Percentiles rank a stretch among this genome's conserved stretches.
These are phyloP conservation scores for Rhadinocentrus ornatus DNA, from an alignment of 2,797 vertebrate genomes.

Conservation along the genomic window DNA sequence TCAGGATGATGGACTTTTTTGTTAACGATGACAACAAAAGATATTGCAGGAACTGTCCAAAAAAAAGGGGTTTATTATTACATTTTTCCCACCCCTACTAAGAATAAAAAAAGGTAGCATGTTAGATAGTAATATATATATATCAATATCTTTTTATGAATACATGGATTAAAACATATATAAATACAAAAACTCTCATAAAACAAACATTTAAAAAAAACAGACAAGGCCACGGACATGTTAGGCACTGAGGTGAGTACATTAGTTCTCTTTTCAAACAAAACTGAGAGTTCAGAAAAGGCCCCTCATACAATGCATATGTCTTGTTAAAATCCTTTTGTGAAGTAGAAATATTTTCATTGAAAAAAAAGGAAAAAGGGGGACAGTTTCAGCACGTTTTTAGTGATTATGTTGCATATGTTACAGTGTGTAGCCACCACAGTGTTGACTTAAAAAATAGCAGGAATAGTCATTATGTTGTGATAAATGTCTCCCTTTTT, in stretches of 20 bases:
- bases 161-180: conserved; percentile 79
- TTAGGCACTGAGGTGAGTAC: conserved; percentile 74
- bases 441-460: conserved; percentile 44
- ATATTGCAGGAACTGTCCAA: conserved; percentile 60
- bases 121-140: conserved; percentile 75
- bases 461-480: conserved; percentile 35
- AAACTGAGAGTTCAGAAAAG: conserved; percentile 61
- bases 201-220: conserved; percentile 43
- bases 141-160: conserved; percentile 53
- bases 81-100: conserved; percentile 67
- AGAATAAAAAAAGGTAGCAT: conserved; percentile 69
- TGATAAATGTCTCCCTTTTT: conserved; percentile 78
- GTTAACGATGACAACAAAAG: conserved; percentile 9
- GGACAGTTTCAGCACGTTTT: conserved; percentile 40
- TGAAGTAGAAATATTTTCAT: conserved; percentile 30
- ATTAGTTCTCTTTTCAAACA: conserved; percentile 44
- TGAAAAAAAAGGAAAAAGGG: conserved; percentile 12
- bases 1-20: neutral
- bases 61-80: conserved; percentile 80
- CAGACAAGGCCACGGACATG: conserved; percentile 56
- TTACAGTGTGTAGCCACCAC: conserved; percentile 70
- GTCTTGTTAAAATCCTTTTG: conserved; percentile 35
- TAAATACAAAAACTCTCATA: conserved; percentile 78
- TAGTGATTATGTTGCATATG: conserved; percentile 52
- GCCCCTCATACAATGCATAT: conserved; percentile 52